Base-by-base conservation (phyloP, 2,797 vertebrate genomes). In the Alectoris magna region DNA sequence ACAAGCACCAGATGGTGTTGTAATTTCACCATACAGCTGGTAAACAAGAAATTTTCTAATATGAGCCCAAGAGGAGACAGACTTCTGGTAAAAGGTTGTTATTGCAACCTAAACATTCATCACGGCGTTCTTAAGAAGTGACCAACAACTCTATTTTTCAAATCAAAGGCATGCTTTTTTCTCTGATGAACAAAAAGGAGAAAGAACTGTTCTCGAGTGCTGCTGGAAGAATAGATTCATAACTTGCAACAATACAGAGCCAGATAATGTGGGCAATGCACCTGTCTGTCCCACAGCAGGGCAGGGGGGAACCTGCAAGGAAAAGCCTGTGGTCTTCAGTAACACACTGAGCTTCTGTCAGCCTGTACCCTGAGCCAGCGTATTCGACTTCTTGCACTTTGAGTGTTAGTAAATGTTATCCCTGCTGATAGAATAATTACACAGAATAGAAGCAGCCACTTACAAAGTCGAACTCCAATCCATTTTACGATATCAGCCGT, bases 11-110 rank as follows among this genome's bases (percentile, higher is more conserved):
- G 86, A 79, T 89, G 73, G 38, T 73, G 63, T 55, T 91, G 66
- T 71, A 68, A 82, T 92, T 94, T 83, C 56, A 92, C 39, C 31
- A 95, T 53, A 49, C 38, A 75, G n/a, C 76, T 92, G 60, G 51
- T 93, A 74, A 87, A 70, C 69, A 91, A 71, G 49, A 67, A 48
- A 66, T 56, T 48, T 73, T 53, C 73, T 82, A 63, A 59, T 59
- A 71, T 8, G 12, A 94, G 60, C 46, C 66, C 80, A 93, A 90
- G 80, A 70, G 80, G n/a, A 94, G 63, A 41, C 64, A 67, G 79
- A 88, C 24, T 75, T 66, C 74, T 62, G 38, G 58, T 80, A 70
- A 84, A 83, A 90, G 71, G 53, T 48, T 90, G 46, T 90, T 78
- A 64, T 7, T 79, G 81, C n/a, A 83, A 85, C 86, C 72, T 85